Conservation (phyloP, 2,888 invertebrate genomes). For the Rhagonycha lutea region DNA sequence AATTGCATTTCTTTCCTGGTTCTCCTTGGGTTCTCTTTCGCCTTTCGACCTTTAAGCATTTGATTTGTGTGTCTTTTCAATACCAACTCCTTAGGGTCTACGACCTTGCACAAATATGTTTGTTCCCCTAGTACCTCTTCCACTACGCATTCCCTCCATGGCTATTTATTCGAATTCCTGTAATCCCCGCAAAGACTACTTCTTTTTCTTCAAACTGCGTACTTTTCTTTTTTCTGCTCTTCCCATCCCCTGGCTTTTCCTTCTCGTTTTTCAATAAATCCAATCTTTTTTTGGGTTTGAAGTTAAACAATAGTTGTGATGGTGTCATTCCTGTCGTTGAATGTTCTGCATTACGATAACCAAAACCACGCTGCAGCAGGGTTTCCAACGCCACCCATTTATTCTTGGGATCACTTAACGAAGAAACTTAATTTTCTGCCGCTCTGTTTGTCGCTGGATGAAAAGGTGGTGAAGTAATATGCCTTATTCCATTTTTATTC, state of each 20-base stretch:
- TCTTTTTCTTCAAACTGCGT: neutral
- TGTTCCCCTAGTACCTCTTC: neutral
- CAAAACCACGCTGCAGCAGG: neutral
- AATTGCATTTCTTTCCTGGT: too few relatives aligned
- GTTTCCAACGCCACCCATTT: neutral
- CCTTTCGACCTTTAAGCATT: too few relatives aligned
- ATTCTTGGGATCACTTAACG: neutral
- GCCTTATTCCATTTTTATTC: neutral
- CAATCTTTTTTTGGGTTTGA: neutral
- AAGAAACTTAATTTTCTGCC: too few relatives aligned
- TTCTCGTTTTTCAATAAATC: neutral
- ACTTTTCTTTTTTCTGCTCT: too few relatives aligned
- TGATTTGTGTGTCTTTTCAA: too few relatives aligned
- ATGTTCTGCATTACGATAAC: neutral
- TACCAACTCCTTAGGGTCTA: too few relatives aligned
- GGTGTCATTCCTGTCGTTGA: constrained; percentile 3
- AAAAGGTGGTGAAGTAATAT: neutral
- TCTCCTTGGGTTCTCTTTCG: too few relatives aligned
- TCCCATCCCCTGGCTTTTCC: neutral
- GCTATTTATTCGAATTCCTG: neutral
- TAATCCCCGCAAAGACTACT: neutral
- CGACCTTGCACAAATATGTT: neutral
- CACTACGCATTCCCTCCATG: neutral
- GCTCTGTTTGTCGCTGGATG: neutral
- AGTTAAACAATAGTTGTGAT: neutral